Percentiles rank a stretch among this genome's conserved stretches.
phyloP scores from a whole-genome alignment of 2,113 vertebrate species.

The Salvator merianae region DNA sequence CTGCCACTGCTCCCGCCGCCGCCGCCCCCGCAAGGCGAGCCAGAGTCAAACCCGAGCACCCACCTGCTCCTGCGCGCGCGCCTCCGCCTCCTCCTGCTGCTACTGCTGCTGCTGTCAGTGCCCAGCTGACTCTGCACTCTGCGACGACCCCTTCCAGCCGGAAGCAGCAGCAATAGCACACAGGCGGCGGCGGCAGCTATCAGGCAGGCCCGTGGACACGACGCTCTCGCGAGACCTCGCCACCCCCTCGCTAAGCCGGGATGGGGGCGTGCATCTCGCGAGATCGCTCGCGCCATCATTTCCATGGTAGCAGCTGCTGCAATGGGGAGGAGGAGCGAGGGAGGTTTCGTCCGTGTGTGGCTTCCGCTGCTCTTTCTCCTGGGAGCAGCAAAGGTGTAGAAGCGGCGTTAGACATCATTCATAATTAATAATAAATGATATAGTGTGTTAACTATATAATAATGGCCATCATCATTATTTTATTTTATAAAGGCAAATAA shows the following conservation, averaged over 20 bases:
- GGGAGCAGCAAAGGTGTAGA: no score
- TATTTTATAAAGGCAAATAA: no score
- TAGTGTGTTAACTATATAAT: no score
- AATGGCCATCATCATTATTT: no score
- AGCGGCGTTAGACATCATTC: no score
- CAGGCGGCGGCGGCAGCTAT: background rate
- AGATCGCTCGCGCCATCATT: constrained; percentile 12
- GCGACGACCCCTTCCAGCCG: background rate
- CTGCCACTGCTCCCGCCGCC: background rate
- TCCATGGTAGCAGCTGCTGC: constrained; percentile 45
- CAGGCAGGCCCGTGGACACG: constrained; percentile 24
- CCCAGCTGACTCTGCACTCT: constrained; percentile 35
- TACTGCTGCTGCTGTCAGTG: background rate
- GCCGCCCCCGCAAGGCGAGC: background rate
- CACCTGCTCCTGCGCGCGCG: constrained; percentile 26
- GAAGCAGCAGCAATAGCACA: background rate
- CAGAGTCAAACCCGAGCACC: background rate
- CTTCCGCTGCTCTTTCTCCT: no score
- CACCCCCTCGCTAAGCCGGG: background rate
- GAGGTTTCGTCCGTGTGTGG: no score
- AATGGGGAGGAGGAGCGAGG: background rate
- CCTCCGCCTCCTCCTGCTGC: background rate
- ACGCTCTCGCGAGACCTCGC: constrained; percentile 30
- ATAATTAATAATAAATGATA: no score
- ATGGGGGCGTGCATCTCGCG: constrained; percentile 19